Conservation (phyloP, 2,888 invertebrate species). For the Colletes collaris region DNA sequence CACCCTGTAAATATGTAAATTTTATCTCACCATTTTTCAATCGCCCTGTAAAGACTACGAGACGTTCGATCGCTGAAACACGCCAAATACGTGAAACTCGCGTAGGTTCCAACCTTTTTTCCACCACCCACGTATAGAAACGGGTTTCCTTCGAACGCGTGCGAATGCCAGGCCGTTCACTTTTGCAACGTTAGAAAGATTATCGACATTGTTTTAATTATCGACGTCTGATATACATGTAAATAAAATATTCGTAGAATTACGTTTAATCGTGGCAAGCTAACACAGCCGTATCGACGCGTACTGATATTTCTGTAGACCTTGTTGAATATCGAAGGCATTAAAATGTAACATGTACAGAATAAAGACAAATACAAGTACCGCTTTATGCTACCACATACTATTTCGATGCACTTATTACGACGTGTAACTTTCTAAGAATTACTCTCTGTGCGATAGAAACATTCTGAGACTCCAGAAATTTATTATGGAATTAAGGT, state of each 20-base stretch:
- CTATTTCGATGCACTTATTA: no score
- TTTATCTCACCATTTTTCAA: neutral
- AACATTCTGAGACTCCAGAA: neutral
- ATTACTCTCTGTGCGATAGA: neutral
- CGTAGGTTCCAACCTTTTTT: slow-evolving; percentile 75
- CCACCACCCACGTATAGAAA: slow-evolving; percentile 70
- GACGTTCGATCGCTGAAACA: slow-evolving; percentile 58
- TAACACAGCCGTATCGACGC: no score
- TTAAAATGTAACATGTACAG: no score
- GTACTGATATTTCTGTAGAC: no score
- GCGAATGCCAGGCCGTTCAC: slow-evolving; percentile 63
- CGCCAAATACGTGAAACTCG: slow-evolving; percentile 74
- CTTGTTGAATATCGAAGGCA: no score
- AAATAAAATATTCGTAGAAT: no score
- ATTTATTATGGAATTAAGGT: neutral
- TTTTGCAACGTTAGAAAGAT: slow-evolving; percentile 51
- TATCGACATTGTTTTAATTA: slow-evolving; percentile 41
- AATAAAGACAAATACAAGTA: no score
- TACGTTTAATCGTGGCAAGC: no score
- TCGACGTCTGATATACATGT: neutral
- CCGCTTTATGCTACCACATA: no score
- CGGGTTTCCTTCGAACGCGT: slow-evolving; percentile 49
- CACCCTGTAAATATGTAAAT: no score
- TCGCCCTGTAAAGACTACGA: slow-evolving; percentile 17
- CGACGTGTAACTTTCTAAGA: neutral